Base-by-base conservation (phyloP, 2,113 vertebrate genomes). In the Xerus inauris region DNA sequence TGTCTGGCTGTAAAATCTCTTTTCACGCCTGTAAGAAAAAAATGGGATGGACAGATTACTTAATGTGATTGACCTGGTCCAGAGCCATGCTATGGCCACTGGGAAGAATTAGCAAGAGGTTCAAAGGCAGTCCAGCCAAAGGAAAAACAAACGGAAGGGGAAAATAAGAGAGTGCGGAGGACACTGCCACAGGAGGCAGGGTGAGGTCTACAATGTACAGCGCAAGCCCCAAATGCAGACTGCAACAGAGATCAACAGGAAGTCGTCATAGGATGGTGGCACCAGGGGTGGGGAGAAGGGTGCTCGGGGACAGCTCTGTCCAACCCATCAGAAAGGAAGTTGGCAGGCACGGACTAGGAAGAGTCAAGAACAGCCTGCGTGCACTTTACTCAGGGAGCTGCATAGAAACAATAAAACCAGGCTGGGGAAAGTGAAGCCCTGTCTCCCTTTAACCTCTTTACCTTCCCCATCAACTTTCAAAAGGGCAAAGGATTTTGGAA, bases 221-320 rank as follows among this genome's bases (percentile, higher is more conserved):
- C 0, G 32, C 22, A 10, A n/a, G n/a, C 40, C 0, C 19, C 0
- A 10, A 20, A 12, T 0, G 19, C 24, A 16, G 64, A 1, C 3
- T 45, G 6, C 16, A 20, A 20, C 73, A 42, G 42, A 64, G 62
- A 0, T 3, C 17, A 28, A 22, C 75, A 45, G 42, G 26, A 30
- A 76, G 80, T 6, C 42, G 40, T 10, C 6, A 7, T 1, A 5
- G 47, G 35, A 6, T 0, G 11, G 2, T 0, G 5, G 38, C 1
- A 1, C 11, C 1, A 0, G 8, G 54, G 40, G 0, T 0, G 13
- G 4, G 4, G 28, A 40, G 79, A 42, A 26, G 32, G 32, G 47
- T 5, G 57, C 9, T 11, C 0, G 3, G 19, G 10, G 11, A 57
- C 24, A 7, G 40, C 11, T 22, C 38, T 0, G 9, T 40, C 45